Percentiles rank a stretch among this genome's conserved stretches.
Conservation (phyloP, 2,113 vertebrate species). For the Oncorhynchus tshawytscha region DNA sequence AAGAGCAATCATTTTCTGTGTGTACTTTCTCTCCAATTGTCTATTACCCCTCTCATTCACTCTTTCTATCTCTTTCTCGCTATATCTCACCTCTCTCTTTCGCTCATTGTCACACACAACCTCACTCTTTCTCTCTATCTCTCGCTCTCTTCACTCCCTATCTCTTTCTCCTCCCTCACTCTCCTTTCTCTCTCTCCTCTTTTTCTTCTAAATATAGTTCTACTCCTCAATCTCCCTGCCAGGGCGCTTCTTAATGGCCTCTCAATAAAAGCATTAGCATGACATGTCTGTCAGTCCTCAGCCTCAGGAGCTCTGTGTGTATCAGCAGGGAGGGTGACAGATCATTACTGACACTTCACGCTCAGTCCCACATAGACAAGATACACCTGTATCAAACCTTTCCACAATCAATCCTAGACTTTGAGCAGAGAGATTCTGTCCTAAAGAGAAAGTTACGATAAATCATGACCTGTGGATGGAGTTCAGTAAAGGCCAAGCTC, state of each 20-base stretch:
- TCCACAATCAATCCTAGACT: neutral
- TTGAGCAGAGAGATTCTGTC: too few species aligned
- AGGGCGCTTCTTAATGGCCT: slow-evolving; percentile 1
- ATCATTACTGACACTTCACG: slow-evolving; percentile 8
- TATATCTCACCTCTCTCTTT: too few species aligned
- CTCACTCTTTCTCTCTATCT: too few species aligned
- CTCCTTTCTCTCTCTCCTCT: too few species aligned
- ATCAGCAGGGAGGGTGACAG: neutral
- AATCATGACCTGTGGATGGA: neutral
- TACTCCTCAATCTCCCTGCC: neutral
- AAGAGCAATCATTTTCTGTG: slow-evolving; percentile 19
- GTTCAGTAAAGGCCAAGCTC: neutral
- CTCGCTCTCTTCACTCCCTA: too few species aligned
- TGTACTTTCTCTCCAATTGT: neutral
- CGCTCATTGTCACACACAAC: too few species aligned
- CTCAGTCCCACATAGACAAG: neutral
- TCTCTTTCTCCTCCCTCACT: neutral
- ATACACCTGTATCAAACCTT: neutral
- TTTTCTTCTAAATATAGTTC: slow-evolving; percentile 6
- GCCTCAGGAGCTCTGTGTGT: neutral
- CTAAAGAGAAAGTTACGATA: too few species aligned
- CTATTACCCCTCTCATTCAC: neutral
- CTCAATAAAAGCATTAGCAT: slow-evolving; percentile 11
- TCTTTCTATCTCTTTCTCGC: neutral
- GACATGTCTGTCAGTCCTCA: slow-evolving; percentile 8